Conservation (phyloP, 2,888 invertebrate genomes). For the Apamea crenata region DNA sequence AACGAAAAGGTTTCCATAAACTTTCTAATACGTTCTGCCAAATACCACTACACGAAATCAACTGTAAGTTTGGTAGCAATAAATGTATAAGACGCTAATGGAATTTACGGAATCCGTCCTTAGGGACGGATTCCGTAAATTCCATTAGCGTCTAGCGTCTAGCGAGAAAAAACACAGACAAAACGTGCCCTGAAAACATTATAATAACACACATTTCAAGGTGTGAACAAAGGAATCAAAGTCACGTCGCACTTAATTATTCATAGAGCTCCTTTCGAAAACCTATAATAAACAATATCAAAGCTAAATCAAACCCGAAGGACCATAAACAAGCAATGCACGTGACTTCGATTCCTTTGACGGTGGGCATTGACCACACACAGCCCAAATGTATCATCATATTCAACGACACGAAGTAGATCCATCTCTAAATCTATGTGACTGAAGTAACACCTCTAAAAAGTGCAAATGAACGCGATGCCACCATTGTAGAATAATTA, state of each 20-base stretch:
- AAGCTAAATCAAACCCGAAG: constrained; percentile 68
- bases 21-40: neutral
- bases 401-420: constrained; percentile 52
- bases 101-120: neutral
- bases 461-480: constrained; percentile 37
- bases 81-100: constrained; percentile 3
- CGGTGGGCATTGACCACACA: constrained; percentile 66
- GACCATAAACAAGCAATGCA: constrained; percentile 63
- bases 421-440: constrained; percentile 47
- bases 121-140: too few species aligned
- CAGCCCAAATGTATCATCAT: constrained; percentile 56
- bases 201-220: constrained; percentile 54
- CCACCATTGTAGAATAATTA: constrained; percentile 32
- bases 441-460: constrained; percentile 38
- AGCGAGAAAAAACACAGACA: constrained; percentile 43
- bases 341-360: constrained; percentile 71
- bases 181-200: constrained; percentile 65
- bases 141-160: too few species aligned
- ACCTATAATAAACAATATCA: constrained; percentile 76
- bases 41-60: neutral
- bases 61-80: neutral
- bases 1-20: neutral
- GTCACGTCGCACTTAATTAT: constrained; percentile 72
- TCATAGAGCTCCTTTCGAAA: constrained; percentile 69
- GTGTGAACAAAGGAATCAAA: constrained; percentile 64